These are phyloP conservation scores for Apamea epomidion DNA, from an alignment of 2,888 invertebrate species.

Conservation along the genomic window DNA sequence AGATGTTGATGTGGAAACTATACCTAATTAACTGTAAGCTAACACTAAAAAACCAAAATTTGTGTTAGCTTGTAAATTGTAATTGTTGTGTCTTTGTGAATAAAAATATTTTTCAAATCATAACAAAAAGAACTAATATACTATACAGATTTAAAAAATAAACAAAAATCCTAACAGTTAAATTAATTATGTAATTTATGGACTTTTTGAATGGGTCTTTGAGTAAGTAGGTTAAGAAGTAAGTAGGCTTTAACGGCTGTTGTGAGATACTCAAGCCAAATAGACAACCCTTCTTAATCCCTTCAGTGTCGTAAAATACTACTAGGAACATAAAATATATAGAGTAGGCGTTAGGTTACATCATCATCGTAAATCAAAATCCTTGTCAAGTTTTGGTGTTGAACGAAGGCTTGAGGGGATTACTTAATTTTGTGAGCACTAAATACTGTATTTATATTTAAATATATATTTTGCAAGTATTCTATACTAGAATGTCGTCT, in stretches of 20 bases:
- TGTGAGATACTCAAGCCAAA: slow-evolving; percentile 17
- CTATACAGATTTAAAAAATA: neutral
- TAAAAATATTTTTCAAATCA: too few relatives aligned
- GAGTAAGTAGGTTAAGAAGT: neutral
- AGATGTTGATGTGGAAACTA: neutral
- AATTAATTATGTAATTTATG: neutral
- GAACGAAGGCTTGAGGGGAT: neutral
- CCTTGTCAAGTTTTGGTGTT: neutral
- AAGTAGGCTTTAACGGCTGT: slow-evolving; percentile 3
- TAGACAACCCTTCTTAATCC: slow-evolving; percentile 16
- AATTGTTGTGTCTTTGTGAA: too few relatives aligned
- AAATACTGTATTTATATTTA: neutral
- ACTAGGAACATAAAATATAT: slow-evolving; percentile 16
- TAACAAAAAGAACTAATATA: neutral
- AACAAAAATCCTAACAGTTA: neutral
- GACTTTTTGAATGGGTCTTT: neutral
- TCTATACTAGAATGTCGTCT: neutral
- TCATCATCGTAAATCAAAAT: neutral
- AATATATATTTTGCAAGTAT: neutral
- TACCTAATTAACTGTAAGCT: neutral
- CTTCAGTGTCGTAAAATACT: slow-evolving; percentile 35
- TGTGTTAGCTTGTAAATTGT: too few relatives aligned
- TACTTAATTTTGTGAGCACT: neutral
- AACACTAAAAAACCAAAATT: too few relatives aligned
- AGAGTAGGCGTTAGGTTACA: neutral